Base-by-base conservation (phyloP, 2,888 invertebrate species). In the Pseudoips prasinana region DNA sequence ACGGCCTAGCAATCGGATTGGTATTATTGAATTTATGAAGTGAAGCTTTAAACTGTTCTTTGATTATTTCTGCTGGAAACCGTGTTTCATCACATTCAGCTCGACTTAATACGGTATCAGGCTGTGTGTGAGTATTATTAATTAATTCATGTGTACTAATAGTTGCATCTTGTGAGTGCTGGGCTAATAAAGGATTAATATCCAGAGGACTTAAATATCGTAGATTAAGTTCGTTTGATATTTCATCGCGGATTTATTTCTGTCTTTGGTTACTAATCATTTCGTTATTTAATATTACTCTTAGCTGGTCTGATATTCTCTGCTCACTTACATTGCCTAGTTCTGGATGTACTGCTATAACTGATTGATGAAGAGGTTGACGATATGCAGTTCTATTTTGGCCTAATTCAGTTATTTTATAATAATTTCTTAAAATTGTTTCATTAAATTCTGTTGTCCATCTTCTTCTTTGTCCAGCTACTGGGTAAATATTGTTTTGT, bases 361-460 rank as follows among this genome's bases (percentile, higher is more conserved):
- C 9, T 7, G 7, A 9, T 18, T 25, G 7, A n/a, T 31, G n/a
- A 8, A 31, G 17, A 2, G 8, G 23, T 10, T 7, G 9, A 10
- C 24, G 9, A n/a, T 31, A 25, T 7, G 25, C 31, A 4, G 25
- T 25, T n/a, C 10, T 7, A 11, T 20, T 31, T 2, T 7, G n/a
- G 10, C 10, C 31, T 7, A 25, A 7, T 31, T 25, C 25, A 7
- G 31, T 25, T 1, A 25, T 20, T 10, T 10, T 14, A 3, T 9
- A 19, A 7, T 25, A 31, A 2, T 17, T 10, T 10, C 20, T 18
- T 10, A 31, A 19, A 25, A 31, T 31, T 5, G 25, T 10, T 8
- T 31, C 31, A 11, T 31, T 31, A 4, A 10, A 19, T 10, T 30
- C 30, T 17, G 11, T 24, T 5, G 24, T 14, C 30, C 30, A 24